Base-by-base conservation (phyloP, 1,140 invertebrate species). In the Drosophila pruinosa region DNA sequence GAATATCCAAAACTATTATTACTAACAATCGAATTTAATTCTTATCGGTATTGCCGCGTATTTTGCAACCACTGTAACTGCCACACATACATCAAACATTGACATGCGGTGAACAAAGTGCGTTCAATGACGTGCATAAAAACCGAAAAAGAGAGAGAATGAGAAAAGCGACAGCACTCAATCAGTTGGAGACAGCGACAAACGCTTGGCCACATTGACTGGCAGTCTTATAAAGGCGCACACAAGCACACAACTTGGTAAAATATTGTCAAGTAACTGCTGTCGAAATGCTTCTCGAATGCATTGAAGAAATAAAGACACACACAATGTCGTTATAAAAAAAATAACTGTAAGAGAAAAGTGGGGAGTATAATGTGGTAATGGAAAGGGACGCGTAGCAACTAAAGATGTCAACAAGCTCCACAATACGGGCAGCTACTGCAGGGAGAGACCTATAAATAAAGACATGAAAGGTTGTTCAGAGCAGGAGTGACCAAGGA, bases 101-200 rank as follows among this genome's bases (percentile, higher is more conserved):
- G 82, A 78, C 82, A 58, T 81, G 82, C 82, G 82, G 82, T 86
- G 82, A 88, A 78, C 82, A 86, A 82, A 88, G 81, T 88, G 78
- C 81, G 82, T 81, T 68, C 81, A 86, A 81, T 86, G 82, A 86
- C 81, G 82, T 86, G 82, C 82, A 88, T 86, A 88, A 81, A 88
- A 77, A 64, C 61, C 73, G 57, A 68, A 43, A 54, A 34, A 7
- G 48, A 10, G 38, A 10, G 22, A 4, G 8, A 24, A 10, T 12
- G 47, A 34, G 56, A 26, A 47, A 56, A 68, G 64, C 43, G 45
- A 41, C 50, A 64, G 43, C 78, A 88, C 82, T 86, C 78, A 82
- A 88, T 88, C 82, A 86, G 72, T 12, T 59, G 15, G 67, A 64
- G 64, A 78, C 62, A 75, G 61, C 39, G 65, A 69, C 64, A 48